A percentile compares a stretch with the other conserved stretches of the same genome.
These are phyloP conservation scores for Muscidifurax raptorellus DNA, from an alignment of 1,140 invertebrate species.

Conservation along the genomic window DNA sequence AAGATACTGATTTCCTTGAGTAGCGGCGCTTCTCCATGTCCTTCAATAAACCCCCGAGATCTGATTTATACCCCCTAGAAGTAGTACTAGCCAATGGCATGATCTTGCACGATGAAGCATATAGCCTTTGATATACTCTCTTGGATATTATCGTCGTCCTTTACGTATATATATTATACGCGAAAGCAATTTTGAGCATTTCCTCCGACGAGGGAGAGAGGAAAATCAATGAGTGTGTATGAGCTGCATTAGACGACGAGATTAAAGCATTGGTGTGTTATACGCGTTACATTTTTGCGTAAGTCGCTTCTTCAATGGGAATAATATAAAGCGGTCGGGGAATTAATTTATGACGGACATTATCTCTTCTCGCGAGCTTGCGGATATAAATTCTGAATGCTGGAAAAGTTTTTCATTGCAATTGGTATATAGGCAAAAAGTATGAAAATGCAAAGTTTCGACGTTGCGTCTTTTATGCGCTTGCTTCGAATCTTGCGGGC, in stretches of 20 bases:
- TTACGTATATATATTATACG: background rate
- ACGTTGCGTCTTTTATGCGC: too few relatives aligned
- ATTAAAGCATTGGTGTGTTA: background rate
- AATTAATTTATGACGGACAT: too few relatives aligned
- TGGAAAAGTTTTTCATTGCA: too few relatives aligned
- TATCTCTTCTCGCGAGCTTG: too few relatives aligned
- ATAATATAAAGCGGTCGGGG: too few relatives aligned
- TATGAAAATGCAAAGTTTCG: too few relatives aligned
- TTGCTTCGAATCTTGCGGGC: too few relatives aligned
- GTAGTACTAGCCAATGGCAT: background rate
- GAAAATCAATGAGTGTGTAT: background rate
- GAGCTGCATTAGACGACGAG: background rate
- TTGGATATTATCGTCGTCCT: background rate
- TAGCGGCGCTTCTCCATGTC: background rate
- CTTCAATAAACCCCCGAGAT: background rate
- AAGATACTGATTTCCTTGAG: background rate
- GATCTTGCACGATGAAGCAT: conserved; percentile 8
- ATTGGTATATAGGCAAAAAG: too few relatives aligned
- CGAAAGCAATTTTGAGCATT: background rate
- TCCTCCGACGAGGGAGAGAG: background rate
- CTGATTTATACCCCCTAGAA: background rate
- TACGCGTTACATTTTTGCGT: background rate
- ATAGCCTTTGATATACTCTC: background rate
- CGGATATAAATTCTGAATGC: too few relatives aligned
- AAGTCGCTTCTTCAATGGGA: too few relatives aligned